Percentiles rank a stretch among this genome's conserved stretches.
Evolutionary conservation across 2,113 vertebrate species (phyloP).

Genomic region (Erpornis zantholeuca): DNA sequence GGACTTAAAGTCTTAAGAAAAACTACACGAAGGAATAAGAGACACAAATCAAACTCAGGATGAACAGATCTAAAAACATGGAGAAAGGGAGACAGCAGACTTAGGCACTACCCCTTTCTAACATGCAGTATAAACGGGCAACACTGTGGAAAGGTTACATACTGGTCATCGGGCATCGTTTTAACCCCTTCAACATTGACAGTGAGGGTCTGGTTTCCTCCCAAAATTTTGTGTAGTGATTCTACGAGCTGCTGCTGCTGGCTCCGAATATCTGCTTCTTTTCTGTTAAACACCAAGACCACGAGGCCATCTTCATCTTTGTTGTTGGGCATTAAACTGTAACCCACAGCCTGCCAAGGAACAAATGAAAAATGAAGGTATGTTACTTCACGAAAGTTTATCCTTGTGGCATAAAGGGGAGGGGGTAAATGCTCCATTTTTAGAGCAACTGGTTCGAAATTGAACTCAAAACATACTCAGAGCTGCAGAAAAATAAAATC

Average conservation of each 20-base stretch:
- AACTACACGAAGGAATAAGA: not conserved
- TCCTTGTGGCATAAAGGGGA: not conserved
- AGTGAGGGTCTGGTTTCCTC: constrained; percentile 86
- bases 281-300: constrained; percentile 88
- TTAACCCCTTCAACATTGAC: constrained; percentile 95
- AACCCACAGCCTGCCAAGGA: constrained; percentile 87
- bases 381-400: not conserved
- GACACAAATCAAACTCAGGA: not conserved
- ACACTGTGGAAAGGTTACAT: constrained; percentile 44
- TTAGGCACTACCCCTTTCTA: not conserved
- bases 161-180: constrained; percentile 93
- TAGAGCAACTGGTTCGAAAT: not conserved
- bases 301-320: constrained; percentile 96
- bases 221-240: constrained; percentile 92
- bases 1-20: not conserved
- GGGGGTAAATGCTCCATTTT: not conserved
- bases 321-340: constrained; percentile 88
- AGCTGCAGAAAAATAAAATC: not conserved
- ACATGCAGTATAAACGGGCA: not conserved
- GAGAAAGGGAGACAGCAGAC: not conserved
- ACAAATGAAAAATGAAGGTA: not conserved
- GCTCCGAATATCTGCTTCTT: constrained; percentile 87
- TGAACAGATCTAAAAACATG: not conserved
- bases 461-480: not conserved
- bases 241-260: constrained; percentile 96